These are phyloP conservation scores for Thumatha senex DNA, from an alignment of 2,888 invertebrate genomes.

Conservation along the genomic window DNA sequence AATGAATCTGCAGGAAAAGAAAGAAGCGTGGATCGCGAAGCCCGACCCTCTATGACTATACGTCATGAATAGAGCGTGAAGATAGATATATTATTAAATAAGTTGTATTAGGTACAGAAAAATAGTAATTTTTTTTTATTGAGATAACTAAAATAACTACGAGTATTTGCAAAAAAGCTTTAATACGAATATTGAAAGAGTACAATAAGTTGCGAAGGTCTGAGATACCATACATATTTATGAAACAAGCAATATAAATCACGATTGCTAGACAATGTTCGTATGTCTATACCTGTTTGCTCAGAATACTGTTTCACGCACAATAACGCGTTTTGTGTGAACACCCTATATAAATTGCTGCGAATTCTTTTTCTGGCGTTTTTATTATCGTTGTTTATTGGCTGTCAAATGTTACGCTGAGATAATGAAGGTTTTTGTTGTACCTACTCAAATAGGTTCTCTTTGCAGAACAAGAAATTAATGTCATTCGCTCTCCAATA, in stretches of 20 bases:
- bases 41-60: too few relatives aligned
- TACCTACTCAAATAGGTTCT: too few relatives aligned
- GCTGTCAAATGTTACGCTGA: conserved; percentile 7
- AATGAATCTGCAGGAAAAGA: too few relatives aligned
- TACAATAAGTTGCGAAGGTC: not conserved
- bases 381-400: conserved; percentile 16
- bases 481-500: too few relatives aligned
- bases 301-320: conserved; percentile 41
- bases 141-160: too few relatives aligned
- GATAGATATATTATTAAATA: too few relatives aligned
- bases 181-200: conserved; percentile 6
- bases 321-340: conserved; percentile 36
- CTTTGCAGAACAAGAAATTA: too few relatives aligned
- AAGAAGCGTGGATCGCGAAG: too few relatives aligned
- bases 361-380: conserved; percentile 16
- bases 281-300: conserved; percentile 35
- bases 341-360: conserved; percentile 19
- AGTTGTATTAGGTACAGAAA: too few relatives aligned
- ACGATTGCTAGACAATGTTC: conserved; percentile 35
- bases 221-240: conserved; percentile 20
- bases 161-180: not conserved
- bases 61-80: too few relatives aligned
- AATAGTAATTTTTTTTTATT: too few relatives aligned
- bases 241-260: conserved; percentile 42
- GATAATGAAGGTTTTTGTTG: not conserved